These are phyloP conservation scores for Luidia sarsii DNA, from an alignment of 53 echinoderm and acorn worm species.

Conservation along the genomic window DNA sequence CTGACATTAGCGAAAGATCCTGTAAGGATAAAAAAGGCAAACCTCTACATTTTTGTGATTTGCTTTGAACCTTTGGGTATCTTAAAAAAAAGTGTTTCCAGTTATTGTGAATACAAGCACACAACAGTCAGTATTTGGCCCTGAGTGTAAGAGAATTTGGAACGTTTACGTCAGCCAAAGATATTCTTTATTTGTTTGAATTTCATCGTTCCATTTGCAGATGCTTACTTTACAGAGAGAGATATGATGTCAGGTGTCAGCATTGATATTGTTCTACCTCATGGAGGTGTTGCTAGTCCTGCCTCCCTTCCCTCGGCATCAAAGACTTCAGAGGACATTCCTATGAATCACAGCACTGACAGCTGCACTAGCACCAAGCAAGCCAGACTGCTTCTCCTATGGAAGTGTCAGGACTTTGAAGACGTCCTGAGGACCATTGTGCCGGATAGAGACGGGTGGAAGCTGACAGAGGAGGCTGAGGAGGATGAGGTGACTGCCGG, in stretches of 20 bases:
- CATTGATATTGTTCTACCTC: slow-evolving; percentile 31
- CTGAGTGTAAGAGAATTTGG: too few relatives aligned
- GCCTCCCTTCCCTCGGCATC: neutral
- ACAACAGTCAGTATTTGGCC: too few relatives aligned
- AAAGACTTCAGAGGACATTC: neutral
- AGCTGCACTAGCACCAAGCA: neutral
- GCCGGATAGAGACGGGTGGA: slow-evolving; percentile 64
- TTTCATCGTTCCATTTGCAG: too few relatives aligned
- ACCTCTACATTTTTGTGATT: too few relatives aligned
- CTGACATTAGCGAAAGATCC: too few relatives aligned
- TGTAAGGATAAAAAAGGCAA: too few relatives aligned
- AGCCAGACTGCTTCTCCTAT: slow-evolving; percentile 61
- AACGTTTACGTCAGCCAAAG: too few relatives aligned
- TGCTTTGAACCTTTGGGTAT: too few relatives aligned
- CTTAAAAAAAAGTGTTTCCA: too few relatives aligned
- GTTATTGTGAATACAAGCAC: too few relatives aligned
- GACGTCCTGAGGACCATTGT: slow-evolving; percentile 41
- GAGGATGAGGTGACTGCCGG: neutral
- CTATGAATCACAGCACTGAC: too few relatives aligned
- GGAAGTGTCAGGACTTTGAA: slow-evolving; percentile 68
- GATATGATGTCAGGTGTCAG: neutral
- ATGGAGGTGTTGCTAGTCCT: neutral
- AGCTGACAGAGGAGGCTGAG: slow-evolving; percentile 47
- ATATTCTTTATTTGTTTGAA: too few relatives aligned
- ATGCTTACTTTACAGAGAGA: slow-evolving; percentile 3